These are phyloP conservation scores for Trichosurus vulpecula DNA, from an alignment of 2,797 vertebrate genomes.

Conservation along the genomic window DNA sequence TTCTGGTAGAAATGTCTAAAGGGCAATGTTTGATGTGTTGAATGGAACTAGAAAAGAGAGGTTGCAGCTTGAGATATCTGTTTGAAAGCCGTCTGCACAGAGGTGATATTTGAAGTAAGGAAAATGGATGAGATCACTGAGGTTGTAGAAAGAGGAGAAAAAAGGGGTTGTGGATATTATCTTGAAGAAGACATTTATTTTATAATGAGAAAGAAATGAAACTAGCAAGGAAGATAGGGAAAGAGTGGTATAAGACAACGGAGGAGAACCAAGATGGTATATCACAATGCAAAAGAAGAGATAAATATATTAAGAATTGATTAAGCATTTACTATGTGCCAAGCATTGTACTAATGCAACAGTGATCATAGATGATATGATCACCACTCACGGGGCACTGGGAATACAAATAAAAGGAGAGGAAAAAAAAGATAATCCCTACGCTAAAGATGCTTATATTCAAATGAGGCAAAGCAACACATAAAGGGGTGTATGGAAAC, in stretches of 20 bases:
- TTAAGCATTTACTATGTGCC: background rate
- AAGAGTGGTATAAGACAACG: background rate
- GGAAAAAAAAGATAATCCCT: background rate
- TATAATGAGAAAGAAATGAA: background rate
- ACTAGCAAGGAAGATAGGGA: background rate
- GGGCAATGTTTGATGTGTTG: background rate
- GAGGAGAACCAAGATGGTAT: background rate
- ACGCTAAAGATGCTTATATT: background rate
- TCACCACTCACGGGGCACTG: background rate
- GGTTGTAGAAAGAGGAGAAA: background rate
- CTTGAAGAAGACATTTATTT: background rate
- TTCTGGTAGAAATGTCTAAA: background rate
- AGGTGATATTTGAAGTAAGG: background rate
- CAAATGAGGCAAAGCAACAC: background rate
- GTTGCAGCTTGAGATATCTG: background rate
- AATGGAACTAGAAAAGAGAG: background rate
- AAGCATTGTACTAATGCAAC: background rate
- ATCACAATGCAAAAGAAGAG: background rate
- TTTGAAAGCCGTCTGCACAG: background rate
- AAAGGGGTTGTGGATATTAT: background rate
- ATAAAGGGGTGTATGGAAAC: background rate
- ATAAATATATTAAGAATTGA: slow-evolving; percentile 6
- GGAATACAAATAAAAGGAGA: background rate
- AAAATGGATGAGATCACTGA: background rate
- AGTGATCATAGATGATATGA: background rate